Evolutionary conservation across 2,113 vertebrate species (phyloP), one percentile per base, ranked within the genome.

Genomic region (Epinephelus cyanopodus): DNA sequence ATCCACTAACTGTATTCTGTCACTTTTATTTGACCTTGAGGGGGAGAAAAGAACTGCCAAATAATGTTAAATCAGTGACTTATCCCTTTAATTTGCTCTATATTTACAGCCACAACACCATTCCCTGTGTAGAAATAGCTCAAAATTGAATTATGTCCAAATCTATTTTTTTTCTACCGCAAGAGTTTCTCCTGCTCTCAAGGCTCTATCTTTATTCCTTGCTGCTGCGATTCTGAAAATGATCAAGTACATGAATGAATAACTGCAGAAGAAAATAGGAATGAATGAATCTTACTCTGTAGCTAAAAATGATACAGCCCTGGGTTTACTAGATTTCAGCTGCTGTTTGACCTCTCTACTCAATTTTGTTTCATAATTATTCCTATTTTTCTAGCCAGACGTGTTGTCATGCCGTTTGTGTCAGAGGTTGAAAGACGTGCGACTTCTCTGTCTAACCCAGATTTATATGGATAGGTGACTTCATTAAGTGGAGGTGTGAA

Each of bases 1-100:
- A 50, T 65, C 10, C 11, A 23, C 29, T 33, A 75, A 39, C 39
- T 77, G 62, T 81, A 71, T 60, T 71, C 77, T 62, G 65, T 78
- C 72, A 64, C 68, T 74, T 65, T 77, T 50, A 78, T 74, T 79
- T 50, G 65, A 88, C 75, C 81, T 85, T 68, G 66, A 79, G 63
- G 67, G 29, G 23, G 23, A 25, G n/a, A 63, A n/a, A 67, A 67
- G 33, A 52, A 25, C 47, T 37, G 53, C 25, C 56, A 77, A 79
- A 82, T 50, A 39, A 63, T 50, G 17, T 81, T 25, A 74, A 72
- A 79, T 68, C 65, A 39, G 50, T 83, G 76, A 87, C 23, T 73
- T 84, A 84, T 61, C 63, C 54, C 27, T 81, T 89, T 87, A 73
- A 77, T 81, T 78, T 71, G 33, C 64, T 54, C 69, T 57, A 18